Evolutionary conservation across 2,113 vertebrate genomes (phyloP), one percentile per base, ranked within the genome.

Genomic region (Cyprinodon brontotheroides): DNA sequence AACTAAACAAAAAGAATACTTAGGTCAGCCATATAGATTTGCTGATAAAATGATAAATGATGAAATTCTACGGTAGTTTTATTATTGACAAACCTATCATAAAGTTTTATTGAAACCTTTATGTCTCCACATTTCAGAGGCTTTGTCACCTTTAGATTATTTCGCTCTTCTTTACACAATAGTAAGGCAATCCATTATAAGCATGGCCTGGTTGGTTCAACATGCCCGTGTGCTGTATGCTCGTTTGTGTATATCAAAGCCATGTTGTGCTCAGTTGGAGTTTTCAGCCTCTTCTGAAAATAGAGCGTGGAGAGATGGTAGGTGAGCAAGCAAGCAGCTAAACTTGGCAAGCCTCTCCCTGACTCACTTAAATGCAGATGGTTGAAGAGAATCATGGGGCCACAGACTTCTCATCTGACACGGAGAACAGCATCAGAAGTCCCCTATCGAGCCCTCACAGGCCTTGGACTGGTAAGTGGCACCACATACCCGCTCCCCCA

Each of bases 361-460:
- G 88, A 89, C 63, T 90, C 87, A 87, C 64, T 77, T 6, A 79
- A 72, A 80, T 75, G 69, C 89, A 91, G 86, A 92, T 87, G 87
- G 82, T 48, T n/a, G 20, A 65, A 64, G 48, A 59, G 81, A 68
- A 65, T 68, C 65, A 64, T 14, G 72, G 57, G 71, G 47, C 61
- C 61, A 61, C 79, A 82, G 75, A 84, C 75, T 29, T 79, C 68
- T 80, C 70, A 22, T 87, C 83, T 89, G 84, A 80, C 80, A 80
- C 62, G 65, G 73, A 67, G 78, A 36, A 4, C 72, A 68, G 63
- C 14, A 47, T 75, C 45, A 17, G 70, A 29, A 75, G 62, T 79
- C 61, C 69, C 74, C 43, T 29, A 14, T 75, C 41, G 53, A 77
- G 29, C 75, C 41, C 59, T 11, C 4, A 3, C 65, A 75, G 70